These are phyloP conservation scores for Emys orbicularis DNA, from an alignment of 2,797 vertebrate genomes.

Conservation along the genomic window DNA sequence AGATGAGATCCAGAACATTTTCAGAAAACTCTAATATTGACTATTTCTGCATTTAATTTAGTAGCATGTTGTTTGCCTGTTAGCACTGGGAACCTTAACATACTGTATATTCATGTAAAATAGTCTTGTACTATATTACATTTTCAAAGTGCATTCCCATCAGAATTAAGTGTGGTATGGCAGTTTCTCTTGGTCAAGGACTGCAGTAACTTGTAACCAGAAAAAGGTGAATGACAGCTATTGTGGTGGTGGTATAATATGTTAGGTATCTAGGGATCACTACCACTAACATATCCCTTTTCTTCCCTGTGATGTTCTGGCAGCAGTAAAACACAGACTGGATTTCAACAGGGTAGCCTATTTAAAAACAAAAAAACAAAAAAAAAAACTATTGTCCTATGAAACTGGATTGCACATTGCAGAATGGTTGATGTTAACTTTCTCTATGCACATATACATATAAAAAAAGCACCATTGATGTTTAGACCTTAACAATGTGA, in stretches of 20 bases:
- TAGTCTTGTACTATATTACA: not conserved
- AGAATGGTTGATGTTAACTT: conserved; percentile 1
- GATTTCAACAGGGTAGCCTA: not conserved
- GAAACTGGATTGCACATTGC: not conserved
- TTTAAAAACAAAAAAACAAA: not conserved
- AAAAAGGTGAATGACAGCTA: not conserved
- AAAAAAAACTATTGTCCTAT: not conserved
- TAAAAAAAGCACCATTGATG: conserved; percentile 15
- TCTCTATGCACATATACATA: not conserved
- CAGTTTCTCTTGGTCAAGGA: not conserved
- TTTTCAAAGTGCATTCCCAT: not conserved
- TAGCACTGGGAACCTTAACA: not conserved
- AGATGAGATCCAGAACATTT: not conserved
- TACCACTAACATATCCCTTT: not conserved
- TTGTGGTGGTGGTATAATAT: not conserved
- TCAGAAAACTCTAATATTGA: not conserved
- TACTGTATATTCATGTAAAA: not conserved
- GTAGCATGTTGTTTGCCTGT: not conserved
- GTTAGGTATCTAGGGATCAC: not conserved
- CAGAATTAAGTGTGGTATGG: not conserved
- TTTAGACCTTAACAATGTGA: not conserved
- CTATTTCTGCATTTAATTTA: not conserved
- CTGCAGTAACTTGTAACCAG: not conserved
- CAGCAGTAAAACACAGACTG: not conserved
- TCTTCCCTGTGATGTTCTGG: not conserved